Evolutionary conservation across 2,797 vertebrate genomes (phyloP), one percentile per base, ranked within the genome.

Genomic region (Chrosomus eos): DNA sequence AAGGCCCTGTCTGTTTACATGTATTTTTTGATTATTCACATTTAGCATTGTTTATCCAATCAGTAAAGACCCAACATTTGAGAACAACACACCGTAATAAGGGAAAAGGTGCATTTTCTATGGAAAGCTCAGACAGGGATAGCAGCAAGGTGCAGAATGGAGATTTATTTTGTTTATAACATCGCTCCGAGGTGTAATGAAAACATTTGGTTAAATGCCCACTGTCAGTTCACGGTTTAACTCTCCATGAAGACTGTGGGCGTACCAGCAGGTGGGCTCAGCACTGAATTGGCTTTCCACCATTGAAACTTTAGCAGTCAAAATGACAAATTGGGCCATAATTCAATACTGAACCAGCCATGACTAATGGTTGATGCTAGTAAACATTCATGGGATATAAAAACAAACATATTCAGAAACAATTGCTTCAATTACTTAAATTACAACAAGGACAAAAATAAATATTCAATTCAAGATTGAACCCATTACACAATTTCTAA

Each of bases 131-230:
- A 64, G 55, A 48, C 26, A 21, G 68, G 38, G 58, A 78, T 38
- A 66, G 55, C 51, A 64, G 58, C 7, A 31, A 73, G 31, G 45
- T 40, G 33, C 13, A 16, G 48, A 68, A 77, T n/a, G 26, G 48
- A 83, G 64, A 83, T 67, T 58, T 67, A 43, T 77, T 83, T 53
- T 8, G 18, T 68, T 64, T 58, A 26, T 70, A 83, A 83, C 51
- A 53, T 77, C 53, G 45, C 64, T 83, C 26, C 13, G 62, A 77
- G 60, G 73, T 83, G 73, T 70, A 77, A 83, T 83, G 48, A 83
- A 83, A 77, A 77, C 73, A 77, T 83, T 77, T 76, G 82, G 73
- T 40, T 77, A 70, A 83, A 77, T 77, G 73, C 82, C 73, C 73
- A 77, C 66, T 70, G 73, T 76, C 45, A 23, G 23, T 55, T 83